Evolutionary conservation across 2,797 vertebrate genomes (phyloP).

Genomic region (Mus spretus): DNA sequence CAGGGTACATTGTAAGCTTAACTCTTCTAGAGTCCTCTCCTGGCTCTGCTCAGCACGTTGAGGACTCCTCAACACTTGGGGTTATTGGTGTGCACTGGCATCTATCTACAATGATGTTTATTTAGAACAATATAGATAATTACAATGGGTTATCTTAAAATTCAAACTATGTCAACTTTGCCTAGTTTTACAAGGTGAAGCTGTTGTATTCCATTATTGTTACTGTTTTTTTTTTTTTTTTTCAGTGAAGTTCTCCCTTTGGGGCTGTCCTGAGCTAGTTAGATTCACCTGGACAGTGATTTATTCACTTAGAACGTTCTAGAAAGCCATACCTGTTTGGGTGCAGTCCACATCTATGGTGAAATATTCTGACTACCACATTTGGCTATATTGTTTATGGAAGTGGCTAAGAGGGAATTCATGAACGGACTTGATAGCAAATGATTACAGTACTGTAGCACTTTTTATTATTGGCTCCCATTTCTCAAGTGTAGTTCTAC

Average conservation of each 20-base stretch:
- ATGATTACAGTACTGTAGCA: slow-evolving; percentile 21
- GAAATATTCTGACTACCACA: not conserved
- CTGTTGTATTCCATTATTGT: not conserved
- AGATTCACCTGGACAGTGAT: not conserved
- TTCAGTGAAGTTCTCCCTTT: slow-evolving; percentile 27
- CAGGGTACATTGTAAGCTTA: slow-evolving; percentile 75
- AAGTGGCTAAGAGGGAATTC: not conserved
- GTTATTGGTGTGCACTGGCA: slow-evolving; percentile 62
- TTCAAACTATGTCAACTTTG: slow-evolving; percentile 13
- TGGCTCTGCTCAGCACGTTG: slow-evolving; percentile 36
- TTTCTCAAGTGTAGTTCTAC: not conserved
- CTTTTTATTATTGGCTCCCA: not conserved
- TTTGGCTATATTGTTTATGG: not conserved
- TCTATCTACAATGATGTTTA: slow-evolving; percentile 13
- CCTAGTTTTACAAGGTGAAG: not conserved
- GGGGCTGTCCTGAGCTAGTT: not conserved
- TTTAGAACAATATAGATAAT: slow-evolving; percentile 28
- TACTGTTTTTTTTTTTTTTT: not conserved
- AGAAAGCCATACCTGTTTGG: not conserved
- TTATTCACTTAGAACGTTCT: not conserved
- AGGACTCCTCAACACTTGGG: slow-evolving; percentile 50
- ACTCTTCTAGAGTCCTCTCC: slow-evolving; percentile 34
- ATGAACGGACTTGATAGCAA: not conserved
- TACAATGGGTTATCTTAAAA: slow-evolving; percentile 2
- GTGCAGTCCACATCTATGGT: not conserved